Base-by-base conservation (phyloP, 1,140 invertebrate genomes). In the Branchinecta lynchi region DNA sequence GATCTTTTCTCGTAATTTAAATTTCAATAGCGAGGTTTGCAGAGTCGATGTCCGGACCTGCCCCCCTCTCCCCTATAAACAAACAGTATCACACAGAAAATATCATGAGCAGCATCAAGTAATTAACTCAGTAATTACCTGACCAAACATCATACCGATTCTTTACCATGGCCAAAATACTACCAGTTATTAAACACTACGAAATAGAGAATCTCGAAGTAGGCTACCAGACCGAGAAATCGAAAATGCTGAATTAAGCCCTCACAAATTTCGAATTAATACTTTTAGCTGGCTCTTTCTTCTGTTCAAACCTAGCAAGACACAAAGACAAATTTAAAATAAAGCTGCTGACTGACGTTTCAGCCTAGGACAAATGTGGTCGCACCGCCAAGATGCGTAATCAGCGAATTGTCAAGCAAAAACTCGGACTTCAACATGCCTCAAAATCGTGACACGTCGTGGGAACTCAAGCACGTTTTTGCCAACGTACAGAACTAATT, bases 181-280 rank as follows among this genome's bases (percentile, higher is more conserved):
- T n/a, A n/a, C n/a, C n/a, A n/a, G n/a, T n/a, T n/a, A 32, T 1
- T 32, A 1, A 32, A 32, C 32, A 32, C 1, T 32, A 32, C 5
- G 32, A 32, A 32, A 44, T 21, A 43, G n/a, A 44, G 43, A 44
- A 43, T 67, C 7, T n/a, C 21, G 17, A 67, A 67, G 43, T 67
- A 15, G 66, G 44, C 44, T 67, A 32, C 32, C 32, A 9, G 44
- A 67, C 43, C 3, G 8, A 66, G 7, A 7, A 17, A 20, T 32
- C 43, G 44, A 67, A 32, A 67, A 67, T 67, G 66, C 32, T 44
- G 44, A 32, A 67, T 67, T 21, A 32, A 21, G 43, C 21, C 44
- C 66, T 17, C 66, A 43, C 66, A 67, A 67, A 67, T 67, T 66
- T 9, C 66, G n/a, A 67, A 67, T 44, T 67, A 43, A 15, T 67